Evolutionary conservation across 2,888 invertebrate species (phyloP), one percentile per base, ranked within the genome.

Genomic region (Nysson spinosus): DNA sequence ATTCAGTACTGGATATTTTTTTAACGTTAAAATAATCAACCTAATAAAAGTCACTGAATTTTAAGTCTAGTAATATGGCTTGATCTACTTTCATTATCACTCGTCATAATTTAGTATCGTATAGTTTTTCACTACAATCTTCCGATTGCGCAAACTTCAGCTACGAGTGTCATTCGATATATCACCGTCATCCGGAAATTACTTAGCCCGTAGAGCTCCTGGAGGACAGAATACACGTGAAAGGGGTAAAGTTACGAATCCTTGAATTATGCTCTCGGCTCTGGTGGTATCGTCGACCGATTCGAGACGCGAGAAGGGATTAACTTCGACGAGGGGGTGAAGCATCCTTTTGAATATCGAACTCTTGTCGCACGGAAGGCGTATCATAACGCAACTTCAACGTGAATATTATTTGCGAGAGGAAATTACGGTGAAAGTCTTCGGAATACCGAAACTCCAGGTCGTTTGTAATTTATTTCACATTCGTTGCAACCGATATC

Each of bases 181-280:
- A 74, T 74, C 75, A 69, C 50, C 66, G 69, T 75, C 69, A 60
- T 60, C 64, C 75, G 75, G 75, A 75, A 75, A 75, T 75, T 69
- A 73, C 69, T 66, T 73, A 56, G 40, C 66, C 61, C 60, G 61
- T 69, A 54, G 72, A 67, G 70, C 63, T 72, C 60, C 67, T 40
- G 51, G 55, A 39, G 65, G 69, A 69, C 52, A 60, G 63, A 61
- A 63, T 63, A 57, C 65, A 64, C 63, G 64, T 72, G 68, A 75
- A 75, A 75, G 75, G 75, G 69, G 67, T 72, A 65, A 70, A 75
- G 65, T 75, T 75, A 54, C 65, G 70, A 65, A 75, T 75, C 72
- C 72, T 62, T 65, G 61, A 72, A 72, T 75, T 75, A 75, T 54
- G 62, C 65, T 65, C 63, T 55, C 54, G 65, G 44, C 47, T 51